Conservation (phyloP, 2,888 invertebrate genomes). For the Heteropelma amictum region DNA sequence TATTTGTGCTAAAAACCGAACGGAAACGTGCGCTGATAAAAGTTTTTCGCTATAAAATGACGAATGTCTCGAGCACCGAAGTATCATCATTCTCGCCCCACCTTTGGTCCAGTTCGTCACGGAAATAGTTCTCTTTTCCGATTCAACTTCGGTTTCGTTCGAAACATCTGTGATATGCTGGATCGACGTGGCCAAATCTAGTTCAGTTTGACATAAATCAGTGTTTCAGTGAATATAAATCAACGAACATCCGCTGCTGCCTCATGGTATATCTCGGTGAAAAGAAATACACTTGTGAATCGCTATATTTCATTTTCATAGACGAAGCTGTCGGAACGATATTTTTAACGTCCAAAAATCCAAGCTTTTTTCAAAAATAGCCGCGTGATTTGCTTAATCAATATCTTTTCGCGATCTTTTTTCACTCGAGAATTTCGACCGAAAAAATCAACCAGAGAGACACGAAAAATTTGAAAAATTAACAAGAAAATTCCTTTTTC, state of each 20-base stretch:
- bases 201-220: background rate
- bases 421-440: no score
- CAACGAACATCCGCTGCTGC: background rate
- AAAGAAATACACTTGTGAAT: background rate
- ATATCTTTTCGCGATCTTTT: no score
- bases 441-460: no score
- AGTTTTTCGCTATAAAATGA: constrained; percentile 39
- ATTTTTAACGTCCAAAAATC: background rate
- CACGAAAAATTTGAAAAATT: no score
- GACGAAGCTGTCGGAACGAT: background rate
- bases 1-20: no score
- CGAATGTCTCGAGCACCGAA: constrained; percentile 37
- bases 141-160: constrained; percentile 22
- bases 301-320: background rate
- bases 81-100: constrained; percentile 6
- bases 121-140: constrained; percentile 21
- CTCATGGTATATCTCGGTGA: constrained; percentile 23
- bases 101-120: constrained; percentile 2
- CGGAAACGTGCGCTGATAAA: no score
- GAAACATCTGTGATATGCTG: constrained; percentile 31
- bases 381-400: no score
- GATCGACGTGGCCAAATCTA: constrained; percentile 7
- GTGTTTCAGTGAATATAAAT: background rate
- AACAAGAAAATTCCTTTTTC: no score
- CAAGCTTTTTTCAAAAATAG: no score